Base-by-base conservation (phyloP, 2,797 vertebrate genomes). In the Molossus molossus region DNA sequence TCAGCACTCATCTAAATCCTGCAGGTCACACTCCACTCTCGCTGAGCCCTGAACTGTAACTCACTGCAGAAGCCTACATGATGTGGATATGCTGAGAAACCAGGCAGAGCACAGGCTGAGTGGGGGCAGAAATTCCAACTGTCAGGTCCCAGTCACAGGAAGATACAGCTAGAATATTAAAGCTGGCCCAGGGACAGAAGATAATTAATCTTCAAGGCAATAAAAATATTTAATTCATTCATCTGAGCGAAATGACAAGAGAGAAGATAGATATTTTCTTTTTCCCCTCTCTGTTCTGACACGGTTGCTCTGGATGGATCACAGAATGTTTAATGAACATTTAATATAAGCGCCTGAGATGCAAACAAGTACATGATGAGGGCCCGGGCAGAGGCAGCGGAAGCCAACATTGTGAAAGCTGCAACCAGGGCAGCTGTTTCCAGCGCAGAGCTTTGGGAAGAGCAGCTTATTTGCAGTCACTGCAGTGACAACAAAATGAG, bases 151-250 rank as follows among this genome's bases (percentile, higher is more conserved):
- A 87, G 58, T 84, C 87, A 94, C 55, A 95, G 95, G 81, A 94
- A 93, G 93, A 87, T 50, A 96, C 9, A 95, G 77, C 67, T 72
- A 94, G 83, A 97, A 97, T 95, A 96, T 95, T 94, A 97, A 96
- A 94, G 69, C 65, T 96, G 87, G 87, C 93, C 84, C 50, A 33
- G 50, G 37, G 87, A 98, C 37, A 81, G 75, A 87, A 95, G 91
- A 91, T 96, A 97, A 98, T 98, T 96, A 95, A 98, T 98, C 97
- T 96, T 95, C 72, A n/a, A 96, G 45, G 97, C 97, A 97, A 98
- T 96, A 96, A 97, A 97, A 97, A 96, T 97, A 96, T 95, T 97
- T 97, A 96, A 96, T 97, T 97, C 95, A 95, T 96, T 96, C 95
- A 93, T 95, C 83, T 95, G 58, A 96, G 87, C 75, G 27, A 96